phyloP scores from a whole-genome alignment of 2,797 vertebrate species.

The Halcyon leucocephala region DNA sequence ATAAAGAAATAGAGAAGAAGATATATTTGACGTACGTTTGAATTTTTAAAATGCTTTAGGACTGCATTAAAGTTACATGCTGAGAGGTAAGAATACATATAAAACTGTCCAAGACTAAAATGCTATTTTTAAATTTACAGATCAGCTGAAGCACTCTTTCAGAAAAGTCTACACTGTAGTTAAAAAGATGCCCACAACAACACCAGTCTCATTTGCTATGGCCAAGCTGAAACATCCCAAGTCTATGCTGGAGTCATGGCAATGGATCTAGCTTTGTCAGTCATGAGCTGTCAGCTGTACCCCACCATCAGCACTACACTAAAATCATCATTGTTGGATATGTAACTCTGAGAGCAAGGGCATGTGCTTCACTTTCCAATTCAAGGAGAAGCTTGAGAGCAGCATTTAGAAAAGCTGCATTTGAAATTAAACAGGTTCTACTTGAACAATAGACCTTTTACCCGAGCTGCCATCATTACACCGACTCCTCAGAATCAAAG shows the following conservation, averaged over 20 bases:
- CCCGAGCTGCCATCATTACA: not conserved
- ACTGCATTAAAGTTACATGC: not conserved
- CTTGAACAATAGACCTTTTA: not conserved
- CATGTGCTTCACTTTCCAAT: not conserved
- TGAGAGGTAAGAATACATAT: not conserved
- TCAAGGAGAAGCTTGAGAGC: not conserved
- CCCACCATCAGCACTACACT: rapidly evolving
- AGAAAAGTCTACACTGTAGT: not conserved
- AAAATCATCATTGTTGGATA: not conserved
- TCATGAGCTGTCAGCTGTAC: not conserved
- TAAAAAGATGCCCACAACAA: not conserved
- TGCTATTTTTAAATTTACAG: not conserved
- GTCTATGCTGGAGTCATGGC: not conserved
- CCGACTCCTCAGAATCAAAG: not conserved
- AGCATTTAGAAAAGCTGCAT: not conserved
- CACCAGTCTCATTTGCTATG: not conserved
- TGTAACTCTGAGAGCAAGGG: not conserved
- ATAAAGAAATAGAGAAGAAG: not conserved
- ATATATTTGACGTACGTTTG: slow-evolving; percentile 34
- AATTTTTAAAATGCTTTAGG: slow-evolving; percentile 52
- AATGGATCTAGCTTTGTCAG: not conserved
- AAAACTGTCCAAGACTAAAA: not conserved
- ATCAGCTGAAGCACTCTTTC: not conserved
- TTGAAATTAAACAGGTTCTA: not conserved
- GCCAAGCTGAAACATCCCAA: rapidly evolving